phyloP scores from a whole-genome alignment of 2,113 vertebrate genomes.

The Chionodraco myersi region DNA sequence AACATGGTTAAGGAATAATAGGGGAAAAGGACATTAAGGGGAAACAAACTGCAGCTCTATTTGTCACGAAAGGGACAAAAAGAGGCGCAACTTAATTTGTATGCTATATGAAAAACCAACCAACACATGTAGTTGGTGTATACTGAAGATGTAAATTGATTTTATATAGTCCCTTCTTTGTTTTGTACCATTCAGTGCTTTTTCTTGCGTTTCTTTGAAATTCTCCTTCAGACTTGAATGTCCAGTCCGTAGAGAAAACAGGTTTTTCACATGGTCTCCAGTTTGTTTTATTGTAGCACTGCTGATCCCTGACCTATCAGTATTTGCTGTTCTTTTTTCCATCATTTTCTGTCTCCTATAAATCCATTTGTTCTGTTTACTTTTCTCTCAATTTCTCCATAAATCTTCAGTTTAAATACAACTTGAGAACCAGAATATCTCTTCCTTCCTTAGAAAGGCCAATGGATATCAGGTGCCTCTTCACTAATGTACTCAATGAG shows the following conservation, averaged over 20 bases:
- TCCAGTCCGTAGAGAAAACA: not conserved
- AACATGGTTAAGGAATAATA: conserved; percentile 54
- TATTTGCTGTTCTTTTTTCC: conserved; percentile 24
- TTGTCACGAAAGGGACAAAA: conserved; percentile 41
- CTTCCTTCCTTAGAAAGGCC: conserved; percentile 58
- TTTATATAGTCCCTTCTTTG: not conserved
- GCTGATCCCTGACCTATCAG: conserved; percentile 35
- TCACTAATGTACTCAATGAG: conserved; percentile 57
- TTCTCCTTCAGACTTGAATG: conserved; percentile 6
- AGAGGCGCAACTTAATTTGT: conserved; percentile 4
- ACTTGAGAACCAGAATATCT: conserved; percentile 53
- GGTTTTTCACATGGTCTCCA: conserved; percentile 20
- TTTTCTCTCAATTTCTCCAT: not conserved
- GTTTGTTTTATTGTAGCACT: conserved; percentile 18
- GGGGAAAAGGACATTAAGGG: conserved; percentile 46
- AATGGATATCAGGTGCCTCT: conserved; percentile 61
- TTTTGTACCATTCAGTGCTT: not conserved
- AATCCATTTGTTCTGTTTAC: conserved; percentile 12
- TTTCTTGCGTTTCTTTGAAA: conserved; percentile 1
- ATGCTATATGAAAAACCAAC: conserved; percentile 5
- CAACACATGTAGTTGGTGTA: conserved; percentile 4
- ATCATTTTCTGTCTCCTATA: not conserved
- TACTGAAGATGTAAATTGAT: conserved; percentile 26
- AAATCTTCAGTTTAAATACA: conserved; percentile 46
- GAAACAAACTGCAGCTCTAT: conserved; percentile 24